A percentile compares a stretch with the other conserved stretches of the same genome.
These are phyloP conservation scores for Scaptomyza pallida DNA, from an alignment of 1,140 invertebrate genomes.

Conservation along the genomic window DNA sequence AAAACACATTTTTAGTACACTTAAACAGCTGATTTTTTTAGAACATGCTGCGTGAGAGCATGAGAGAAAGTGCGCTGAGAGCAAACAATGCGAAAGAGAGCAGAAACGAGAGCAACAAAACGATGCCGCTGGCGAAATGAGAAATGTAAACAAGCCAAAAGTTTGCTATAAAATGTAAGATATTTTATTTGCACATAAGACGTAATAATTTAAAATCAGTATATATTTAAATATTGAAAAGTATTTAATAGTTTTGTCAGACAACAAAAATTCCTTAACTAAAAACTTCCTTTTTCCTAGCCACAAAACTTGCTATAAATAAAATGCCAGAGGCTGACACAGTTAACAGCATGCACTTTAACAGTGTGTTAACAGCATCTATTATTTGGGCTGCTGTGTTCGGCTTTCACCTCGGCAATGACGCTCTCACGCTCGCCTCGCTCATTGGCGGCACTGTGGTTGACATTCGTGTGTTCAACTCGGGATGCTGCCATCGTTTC, in stretches of 20 bases:
- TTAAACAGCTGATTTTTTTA: slow-evolving; percentile 61
- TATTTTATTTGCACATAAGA: neutral
- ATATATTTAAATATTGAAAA: neutral
- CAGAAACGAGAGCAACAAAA: slow-evolving; percentile 5
- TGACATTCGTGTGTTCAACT: slow-evolving; percentile 22
- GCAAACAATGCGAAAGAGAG: neutral
- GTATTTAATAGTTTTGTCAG: neutral
- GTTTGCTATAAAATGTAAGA: slow-evolving; percentile 52
- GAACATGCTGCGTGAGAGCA: slow-evolving; percentile 43
- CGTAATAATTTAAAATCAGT: neutral
- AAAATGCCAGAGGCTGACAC: neutral
- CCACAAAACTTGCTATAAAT: slow-evolving; percentile 41
- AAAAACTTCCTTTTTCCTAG: neutral
- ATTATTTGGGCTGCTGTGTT: slow-evolving; percentile 39
- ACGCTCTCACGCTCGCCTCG: slow-evolving; percentile 33
- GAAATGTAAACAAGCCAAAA: slow-evolving; percentile 67
- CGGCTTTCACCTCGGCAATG: slow-evolving; percentile 34
- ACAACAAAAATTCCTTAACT: too few species aligned
- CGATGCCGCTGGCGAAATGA: slow-evolving; percentile 42
- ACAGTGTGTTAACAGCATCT: slow-evolving; percentile 9
- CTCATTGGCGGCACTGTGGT: slow-evolving; percentile 32
- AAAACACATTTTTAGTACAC: slow-evolving; percentile 48
- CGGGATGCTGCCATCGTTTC: slow-evolving; percentile 45
- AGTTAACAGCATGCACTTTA: slow-evolving; percentile 17
- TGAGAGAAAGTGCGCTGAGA: slow-evolving; percentile 3